Conservation (phyloP, 2,113 vertebrate genomes). For the Vidua chalybeata region DNA sequence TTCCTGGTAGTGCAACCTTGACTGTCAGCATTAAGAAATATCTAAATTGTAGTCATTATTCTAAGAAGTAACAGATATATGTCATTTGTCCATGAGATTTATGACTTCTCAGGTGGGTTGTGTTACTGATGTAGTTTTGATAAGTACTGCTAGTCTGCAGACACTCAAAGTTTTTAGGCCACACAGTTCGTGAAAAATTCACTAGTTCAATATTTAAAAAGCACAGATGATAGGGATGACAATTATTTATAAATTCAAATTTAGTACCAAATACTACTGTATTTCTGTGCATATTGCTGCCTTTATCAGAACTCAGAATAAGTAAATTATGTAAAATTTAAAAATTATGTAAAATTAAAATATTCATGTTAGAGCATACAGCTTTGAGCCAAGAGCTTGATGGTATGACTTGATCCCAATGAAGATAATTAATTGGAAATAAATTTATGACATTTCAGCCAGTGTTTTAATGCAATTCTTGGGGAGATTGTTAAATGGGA, state of each 20-base stretch:
- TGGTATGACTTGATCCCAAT: background rate
- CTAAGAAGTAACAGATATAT: background rate
- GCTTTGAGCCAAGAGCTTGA: background rate
- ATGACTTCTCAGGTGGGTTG: background rate
- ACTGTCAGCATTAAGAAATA: background rate
- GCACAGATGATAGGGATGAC: background rate
- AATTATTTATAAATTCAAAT: background rate
- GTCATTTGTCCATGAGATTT: background rate
- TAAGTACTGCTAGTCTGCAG: background rate
- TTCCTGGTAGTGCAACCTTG: background rate
- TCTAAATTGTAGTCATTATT: background rate
- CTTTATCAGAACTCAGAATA: background rate
- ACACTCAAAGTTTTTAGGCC: background rate
- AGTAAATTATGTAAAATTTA: background rate
- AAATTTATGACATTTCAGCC: background rate
- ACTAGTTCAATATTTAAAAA: background rate
- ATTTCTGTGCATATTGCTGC: background rate
- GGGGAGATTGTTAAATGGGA: background rate
- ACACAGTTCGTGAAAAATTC: background rate
- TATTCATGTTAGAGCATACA: rapidly evolving
- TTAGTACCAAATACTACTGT: background rate
- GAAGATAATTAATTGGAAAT: background rate
- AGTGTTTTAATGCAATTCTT: background rate
- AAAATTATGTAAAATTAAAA: background rate
- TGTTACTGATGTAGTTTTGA: background rate